Percentiles rank a stretch among this genome's conserved stretches.
Conservation (phyloP, 2,888 invertebrate genomes). For the Ormyrus thymus region DNA sequence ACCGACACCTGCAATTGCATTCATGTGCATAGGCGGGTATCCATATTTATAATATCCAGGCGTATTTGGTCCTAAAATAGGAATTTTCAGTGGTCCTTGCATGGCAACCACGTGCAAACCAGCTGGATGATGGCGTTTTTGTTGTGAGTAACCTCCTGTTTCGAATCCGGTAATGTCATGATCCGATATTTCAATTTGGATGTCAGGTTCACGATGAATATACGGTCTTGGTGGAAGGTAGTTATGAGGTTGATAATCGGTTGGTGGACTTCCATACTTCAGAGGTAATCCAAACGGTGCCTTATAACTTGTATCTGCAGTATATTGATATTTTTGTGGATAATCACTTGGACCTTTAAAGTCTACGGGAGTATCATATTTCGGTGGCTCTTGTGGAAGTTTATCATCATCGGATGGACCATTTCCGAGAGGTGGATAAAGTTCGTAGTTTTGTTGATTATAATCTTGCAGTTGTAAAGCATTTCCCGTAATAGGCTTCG, state of each 20-base stretch:
- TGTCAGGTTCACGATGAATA: constrained; percentile 2
- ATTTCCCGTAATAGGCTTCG: constrained; percentile 9
- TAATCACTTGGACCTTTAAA: not conserved
- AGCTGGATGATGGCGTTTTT: constrained; percentile 1
- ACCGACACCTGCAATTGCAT: constrained; percentile 8
- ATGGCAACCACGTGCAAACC: constrained; percentile 36
- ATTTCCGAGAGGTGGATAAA: constrained; percentile 50
- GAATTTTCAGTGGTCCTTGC: constrained; percentile 47
- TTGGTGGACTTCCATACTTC: not conserved
- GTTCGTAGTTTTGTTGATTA: constrained; percentile 42
- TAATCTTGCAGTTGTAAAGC: constrained; percentile 38
- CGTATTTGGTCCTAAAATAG: constrained; percentile 13
- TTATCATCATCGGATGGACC: constrained; percentile 26
- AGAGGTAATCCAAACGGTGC: not conserved
- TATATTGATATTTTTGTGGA: constrained; percentile 2
- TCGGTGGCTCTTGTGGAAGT: not conserved
- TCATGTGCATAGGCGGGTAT: constrained; percentile 9
- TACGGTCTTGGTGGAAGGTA: not conserved
- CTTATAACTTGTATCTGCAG: not conserved
- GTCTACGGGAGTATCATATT: not conserved
- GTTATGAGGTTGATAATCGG: not conserved
- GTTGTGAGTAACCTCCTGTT: constrained; percentile 10
- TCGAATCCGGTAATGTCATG: constrained; percentile 48
- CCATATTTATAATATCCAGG: constrained; percentile 11
- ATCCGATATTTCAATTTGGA: constrained; percentile 47